Percentiles rank a stretch among this genome's conserved stretches.
Conservation (phyloP, 2,113 vertebrate genomes). For the Ibidorhyncha struthersii region DNA sequence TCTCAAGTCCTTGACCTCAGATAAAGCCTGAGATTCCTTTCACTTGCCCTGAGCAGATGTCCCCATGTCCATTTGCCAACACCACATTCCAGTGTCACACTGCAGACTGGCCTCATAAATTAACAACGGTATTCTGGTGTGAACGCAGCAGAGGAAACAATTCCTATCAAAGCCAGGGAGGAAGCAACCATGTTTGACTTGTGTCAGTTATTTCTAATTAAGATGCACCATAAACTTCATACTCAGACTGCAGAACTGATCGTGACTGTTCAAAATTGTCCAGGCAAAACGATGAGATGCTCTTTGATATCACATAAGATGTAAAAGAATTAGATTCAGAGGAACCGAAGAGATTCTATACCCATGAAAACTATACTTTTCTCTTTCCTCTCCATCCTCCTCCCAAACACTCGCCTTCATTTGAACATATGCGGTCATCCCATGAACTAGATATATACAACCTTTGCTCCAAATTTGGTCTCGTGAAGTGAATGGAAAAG, state of each 20-base stretch:
- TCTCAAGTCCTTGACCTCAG: conserved; percentile 23
- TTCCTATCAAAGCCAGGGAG: background rate
- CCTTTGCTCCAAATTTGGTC: background rate
- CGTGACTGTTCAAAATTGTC: rapidly evolving
- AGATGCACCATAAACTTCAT: background rate
- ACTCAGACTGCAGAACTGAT: background rate
- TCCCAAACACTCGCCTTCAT: background rate
- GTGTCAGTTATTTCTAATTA: background rate
- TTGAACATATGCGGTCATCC: background rate
- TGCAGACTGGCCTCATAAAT: conserved; percentile 49
- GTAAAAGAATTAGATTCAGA: background rate
- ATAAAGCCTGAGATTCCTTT: conserved; percentile 27
- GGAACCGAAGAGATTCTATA: background rate
- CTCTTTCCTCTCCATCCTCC: background rate
- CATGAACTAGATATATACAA: background rate
- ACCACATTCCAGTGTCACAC: conserved; percentile 25
- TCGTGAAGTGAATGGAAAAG: background rate
- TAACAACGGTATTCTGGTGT: background rate
- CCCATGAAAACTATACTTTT: background rate
- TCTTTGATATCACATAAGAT: background rate
- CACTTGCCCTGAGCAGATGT: background rate
- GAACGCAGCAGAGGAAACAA: background rate
- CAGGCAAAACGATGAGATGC: background rate
- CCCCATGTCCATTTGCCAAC: background rate
- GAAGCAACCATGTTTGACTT: background rate